Conservation (phyloP, 1,140 invertebrate species). For the Drosophila santomea region DNA sequence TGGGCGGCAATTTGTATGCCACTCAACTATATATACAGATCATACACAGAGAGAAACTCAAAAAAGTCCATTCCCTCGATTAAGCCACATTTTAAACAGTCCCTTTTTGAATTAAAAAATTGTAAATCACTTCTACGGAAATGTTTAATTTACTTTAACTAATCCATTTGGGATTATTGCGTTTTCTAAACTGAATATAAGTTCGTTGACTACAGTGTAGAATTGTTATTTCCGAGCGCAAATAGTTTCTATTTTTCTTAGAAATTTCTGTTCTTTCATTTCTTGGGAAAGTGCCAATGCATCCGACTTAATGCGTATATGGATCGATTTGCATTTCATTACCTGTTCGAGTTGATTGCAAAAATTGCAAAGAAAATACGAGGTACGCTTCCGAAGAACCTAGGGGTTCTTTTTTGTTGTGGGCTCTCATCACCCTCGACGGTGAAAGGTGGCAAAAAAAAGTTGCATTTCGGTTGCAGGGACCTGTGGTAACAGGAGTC, state of each 20-base stretch:
- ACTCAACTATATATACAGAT: conserved; percentile 18
- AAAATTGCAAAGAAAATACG: conserved; percentile 17
- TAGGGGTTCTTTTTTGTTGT: not conserved
- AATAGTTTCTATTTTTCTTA: not conserved
- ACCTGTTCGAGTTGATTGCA: conserved; percentile 52
- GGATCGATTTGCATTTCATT: conserved; percentile 75
- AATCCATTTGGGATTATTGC: too few relatives aligned
- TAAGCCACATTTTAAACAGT: too few relatives aligned
- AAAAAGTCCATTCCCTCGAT: too few relatives aligned
- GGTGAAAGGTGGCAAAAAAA: not conserved
- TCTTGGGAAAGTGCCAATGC: conserved; percentile 14
- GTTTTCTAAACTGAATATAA: too few relatives aligned
- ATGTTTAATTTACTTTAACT: not conserved
- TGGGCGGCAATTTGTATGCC: conserved; percentile 44
- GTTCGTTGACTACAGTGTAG: not conserved
- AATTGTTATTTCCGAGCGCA: not conserved
- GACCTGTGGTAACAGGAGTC: conserved; percentile 27
- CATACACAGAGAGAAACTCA: not conserved
- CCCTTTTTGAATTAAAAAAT: too few relatives aligned
- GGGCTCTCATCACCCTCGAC: not conserved
- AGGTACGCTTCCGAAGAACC: conserved; percentile 1
- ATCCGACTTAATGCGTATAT: conserved; percentile 50
- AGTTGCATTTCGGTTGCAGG: not conserved
- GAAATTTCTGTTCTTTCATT: conserved; percentile 29
- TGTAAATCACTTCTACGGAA: not conserved